A percentile compares a stretch with the other conserved stretches of the same genome.
Conservation (phyloP, 2,888 invertebrate species). For the Herminia tarsipennalis region DNA sequence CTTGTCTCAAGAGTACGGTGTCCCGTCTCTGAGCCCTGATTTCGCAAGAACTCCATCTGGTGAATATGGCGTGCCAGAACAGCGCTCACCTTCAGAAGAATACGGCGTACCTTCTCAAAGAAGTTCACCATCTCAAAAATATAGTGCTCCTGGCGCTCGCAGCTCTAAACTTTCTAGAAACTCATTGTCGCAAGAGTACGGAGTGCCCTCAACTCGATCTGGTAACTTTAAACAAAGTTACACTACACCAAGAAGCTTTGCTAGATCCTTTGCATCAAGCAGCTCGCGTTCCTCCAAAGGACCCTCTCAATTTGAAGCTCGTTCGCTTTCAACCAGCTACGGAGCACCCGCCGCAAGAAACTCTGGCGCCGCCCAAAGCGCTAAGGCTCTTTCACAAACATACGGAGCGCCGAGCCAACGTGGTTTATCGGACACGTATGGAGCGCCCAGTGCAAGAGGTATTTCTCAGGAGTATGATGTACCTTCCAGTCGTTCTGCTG, state of each 20-base stretch:
- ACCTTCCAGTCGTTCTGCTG: conserved; percentile 58
- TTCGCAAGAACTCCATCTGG: conserved; percentile 48
- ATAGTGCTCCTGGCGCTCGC: conserved; percentile 50
- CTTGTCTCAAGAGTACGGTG: conserved; percentile 43
- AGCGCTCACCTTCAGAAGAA: conserved; percentile 53
- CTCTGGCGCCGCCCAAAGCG: conserved; percentile 22
- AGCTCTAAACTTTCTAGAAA: conserved; percentile 37
- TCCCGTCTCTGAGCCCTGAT: conserved; percentile 29
- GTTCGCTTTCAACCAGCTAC: conserved; percentile 27
- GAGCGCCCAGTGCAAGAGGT: conserved; percentile 66
- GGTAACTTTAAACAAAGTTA: conserved; percentile 51
- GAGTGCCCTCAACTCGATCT: conserved; percentile 51
- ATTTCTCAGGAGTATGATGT: conserved; percentile 77
- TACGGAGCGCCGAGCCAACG: conserved; percentile 58
- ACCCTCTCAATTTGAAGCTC: conserved; percentile 49
- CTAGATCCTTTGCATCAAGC: conserved; percentile 47
- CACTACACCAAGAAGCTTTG: conserved; percentile 53
- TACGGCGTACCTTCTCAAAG: conserved; percentile 56
- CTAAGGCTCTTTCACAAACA: conserved; percentile 31
- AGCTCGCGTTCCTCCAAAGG: conserved; percentile 22
- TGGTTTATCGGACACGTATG: conserved; percentile 58
- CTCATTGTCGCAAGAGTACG: conserved; percentile 56
- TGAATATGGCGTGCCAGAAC: conserved; percentile 53
- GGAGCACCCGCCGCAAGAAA: conserved; percentile 27
- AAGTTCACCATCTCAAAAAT: conserved; percentile 52